Base-by-base conservation (phyloP, 2,888 invertebrate genomes). In the Minunthozetes semirufus region DNA sequence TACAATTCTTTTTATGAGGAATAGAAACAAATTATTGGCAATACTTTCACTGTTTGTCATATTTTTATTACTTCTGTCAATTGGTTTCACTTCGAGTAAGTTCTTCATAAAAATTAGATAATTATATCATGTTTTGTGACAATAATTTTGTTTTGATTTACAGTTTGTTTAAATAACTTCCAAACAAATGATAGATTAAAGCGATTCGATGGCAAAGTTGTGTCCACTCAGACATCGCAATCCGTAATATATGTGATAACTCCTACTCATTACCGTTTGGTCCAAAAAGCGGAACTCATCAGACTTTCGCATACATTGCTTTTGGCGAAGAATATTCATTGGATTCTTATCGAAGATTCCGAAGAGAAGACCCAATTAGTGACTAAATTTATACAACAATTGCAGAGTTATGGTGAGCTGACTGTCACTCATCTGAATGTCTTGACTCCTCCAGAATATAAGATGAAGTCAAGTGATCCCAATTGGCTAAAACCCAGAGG, bases 261-360 rank as follows among this genome's bases (percentile, higher is more conserved):
- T 4, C 96, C 96, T 48, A 97, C 96, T 0, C 93, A 94, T 83
- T 83, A 88, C 33, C 87, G 96, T 77, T 88, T 91, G 56, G 91
- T 91, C 42, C 96, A 97, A 84, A 94, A 94, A 83, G 96, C 96
- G 13, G 97, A 97, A 83, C 85, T 97, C 15, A 94, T 94, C 0
- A 76, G 96, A 81, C 84, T 97, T 76, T 90, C 92, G 9, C 92
- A 96, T 81, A 90, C 94, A 2, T 87, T 97, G 78, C 88, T 90
- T 86, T 87, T 91, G 33, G 79, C 79, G 1, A 25, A 72, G 77
- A 92, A 93, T 82, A 86, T 97, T 76, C 91, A 94, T 82, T 97
- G 97, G 97, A 89, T 97, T 78, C 85, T 97, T 59, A 88, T 97
- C 42, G 96, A 97, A 85, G 97, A 97, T 83, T 87, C 93, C 0